Conservation (phyloP, 2,888 invertebrate genomes). For the Philereme vetulata region DNA sequence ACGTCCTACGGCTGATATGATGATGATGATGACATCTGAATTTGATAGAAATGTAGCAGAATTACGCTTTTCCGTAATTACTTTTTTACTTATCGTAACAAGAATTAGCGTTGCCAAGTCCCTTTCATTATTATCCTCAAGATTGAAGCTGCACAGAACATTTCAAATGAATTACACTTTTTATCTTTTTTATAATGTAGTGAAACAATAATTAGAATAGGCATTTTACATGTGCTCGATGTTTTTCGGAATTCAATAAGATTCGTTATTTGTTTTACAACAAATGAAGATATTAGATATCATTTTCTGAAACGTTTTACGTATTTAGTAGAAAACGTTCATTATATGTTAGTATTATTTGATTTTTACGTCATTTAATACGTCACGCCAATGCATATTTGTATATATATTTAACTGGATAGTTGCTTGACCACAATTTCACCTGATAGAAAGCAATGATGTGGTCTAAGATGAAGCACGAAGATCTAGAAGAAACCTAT, state of each 20-base stretch:
- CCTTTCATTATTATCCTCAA: conserved; percentile 28
- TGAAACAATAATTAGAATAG: conserved; percentile 24
- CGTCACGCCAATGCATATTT: too few species aligned
- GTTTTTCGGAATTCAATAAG: conserved; percentile 10
- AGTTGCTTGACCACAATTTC: too few species aligned
- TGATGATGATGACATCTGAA: too few species aligned
- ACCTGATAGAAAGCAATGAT: too few species aligned
- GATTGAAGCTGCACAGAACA: conserved; percentile 26
- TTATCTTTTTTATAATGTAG: conserved; percentile 26
- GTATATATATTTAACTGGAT: too few species aligned
- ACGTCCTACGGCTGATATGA: too few species aligned
- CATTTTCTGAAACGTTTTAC: conserved; percentile 2
- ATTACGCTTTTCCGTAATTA: conserved; percentile 27
- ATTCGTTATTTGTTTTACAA: conserved; percentile 5
- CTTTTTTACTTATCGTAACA: conserved; percentile 30
- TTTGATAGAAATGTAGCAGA: background rate
- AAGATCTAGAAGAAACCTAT: too few species aligned
- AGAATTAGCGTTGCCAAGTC: conserved; percentile 31
- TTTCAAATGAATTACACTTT: conserved; percentile 29
- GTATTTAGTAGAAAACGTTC: background rate
- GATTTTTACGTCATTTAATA: too few species aligned
- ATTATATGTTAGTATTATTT: too few species aligned
- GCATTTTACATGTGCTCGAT: conserved; percentile 17
- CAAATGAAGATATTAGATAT: background rate
- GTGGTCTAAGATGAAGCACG: too few species aligned